A percentile compares a stretch with the other conserved stretches of the same genome.
These are phyloP conservation scores for Tridacna crocea DNA, from an alignment of 2,888 invertebrate genomes.

Conservation along the genomic window DNA sequence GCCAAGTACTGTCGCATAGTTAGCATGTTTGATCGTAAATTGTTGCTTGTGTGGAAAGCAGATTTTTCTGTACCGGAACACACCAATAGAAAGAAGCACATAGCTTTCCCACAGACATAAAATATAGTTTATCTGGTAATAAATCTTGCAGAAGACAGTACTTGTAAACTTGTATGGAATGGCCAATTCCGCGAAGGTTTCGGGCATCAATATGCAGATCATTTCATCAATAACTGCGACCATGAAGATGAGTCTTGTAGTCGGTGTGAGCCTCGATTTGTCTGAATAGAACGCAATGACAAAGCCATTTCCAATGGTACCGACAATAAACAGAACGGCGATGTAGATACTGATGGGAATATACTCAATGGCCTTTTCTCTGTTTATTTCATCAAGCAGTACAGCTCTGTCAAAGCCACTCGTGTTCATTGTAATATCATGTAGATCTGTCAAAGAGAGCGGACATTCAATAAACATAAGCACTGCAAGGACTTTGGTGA, in stretches of 20 bases:
- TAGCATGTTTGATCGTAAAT: conserved; percentile 5
- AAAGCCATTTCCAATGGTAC: background rate
- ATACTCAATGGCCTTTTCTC: conserved; percentile 7
- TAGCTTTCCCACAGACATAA: background rate
- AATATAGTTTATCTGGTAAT: conserved; percentile 6
- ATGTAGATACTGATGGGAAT: conserved; percentile 10
- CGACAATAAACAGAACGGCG: background rate
- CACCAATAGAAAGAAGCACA: conserved; percentile 14
- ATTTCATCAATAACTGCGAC: conserved; percentile 16
- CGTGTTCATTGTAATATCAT: background rate
- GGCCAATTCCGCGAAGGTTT: conserved; percentile 11
- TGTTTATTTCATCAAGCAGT: background rate
- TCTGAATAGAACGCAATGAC: conserved; percentile 16
- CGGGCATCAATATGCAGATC: conserved; percentile 14
- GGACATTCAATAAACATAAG: too few species aligned
- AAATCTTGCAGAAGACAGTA: conserved; percentile 16
- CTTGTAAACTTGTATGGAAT: conserved; percentile 23
- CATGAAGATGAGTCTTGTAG: conserved; percentile 21
- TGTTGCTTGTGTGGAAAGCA: conserved; percentile 7
- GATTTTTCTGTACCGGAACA: conserved; percentile 18
- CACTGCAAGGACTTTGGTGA: too few species aligned
- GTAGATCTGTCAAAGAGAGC: background rate
- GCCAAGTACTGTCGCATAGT: background rate
- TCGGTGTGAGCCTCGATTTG: conserved; percentile 1
- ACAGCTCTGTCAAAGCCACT: background rate